Base-by-base conservation (phyloP, 2,797 vertebrate species). In the Molossus alvarezi region DNA sequence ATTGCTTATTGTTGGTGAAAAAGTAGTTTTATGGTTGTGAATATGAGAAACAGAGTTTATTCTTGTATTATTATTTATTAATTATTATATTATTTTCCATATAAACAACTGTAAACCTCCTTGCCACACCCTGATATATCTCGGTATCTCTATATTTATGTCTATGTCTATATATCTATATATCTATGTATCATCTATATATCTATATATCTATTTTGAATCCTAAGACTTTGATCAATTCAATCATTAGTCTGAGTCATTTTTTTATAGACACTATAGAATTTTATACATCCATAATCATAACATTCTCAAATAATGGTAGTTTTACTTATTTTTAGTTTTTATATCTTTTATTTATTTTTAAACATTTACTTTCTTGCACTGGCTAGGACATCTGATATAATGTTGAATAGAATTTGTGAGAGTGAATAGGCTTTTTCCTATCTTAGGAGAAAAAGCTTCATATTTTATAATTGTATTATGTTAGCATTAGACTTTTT, bases 401-500 rank as follows among this genome's bases (percentile, higher is more conserved):
- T 13, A 65, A 51, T 76, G 14, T 71, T 71, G 58, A 75, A 81
- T 1, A 79, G 58, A 91, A 86, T 23, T 53, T 12, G 1, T 80
- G 7, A 62, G 15, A 65, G 5, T 85, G 11, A 62, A 37, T 86
- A 90, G 14, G 13, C n/a, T 91, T 88, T 18, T 75, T 51, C 4
- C 20, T 85, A 20, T 76, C 21, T 85, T 67, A 84, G 58, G 37
- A 20, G 5, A 58, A 89, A 91, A 71, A 25, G 2, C 4, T 85
- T 84, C 29, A 6, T 64, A 69, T 67, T 87, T 67, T 55, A 62
- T 72, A 4, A 57, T 51, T 58, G 5, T 64, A 17, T 62, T 11
- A 72, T 77, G 14, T 65, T 33, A 65, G 5, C 64, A 87, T 87
- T 93, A 77, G 55, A 57, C 13, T 82, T 94, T 77, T 87, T 21